A percentile compares a stretch with the other conserved stretches of the same genome.
Evolutionary conservation across 2,888 invertebrate species (phyloP).

Genomic region (Smittia sp.): DNA sequence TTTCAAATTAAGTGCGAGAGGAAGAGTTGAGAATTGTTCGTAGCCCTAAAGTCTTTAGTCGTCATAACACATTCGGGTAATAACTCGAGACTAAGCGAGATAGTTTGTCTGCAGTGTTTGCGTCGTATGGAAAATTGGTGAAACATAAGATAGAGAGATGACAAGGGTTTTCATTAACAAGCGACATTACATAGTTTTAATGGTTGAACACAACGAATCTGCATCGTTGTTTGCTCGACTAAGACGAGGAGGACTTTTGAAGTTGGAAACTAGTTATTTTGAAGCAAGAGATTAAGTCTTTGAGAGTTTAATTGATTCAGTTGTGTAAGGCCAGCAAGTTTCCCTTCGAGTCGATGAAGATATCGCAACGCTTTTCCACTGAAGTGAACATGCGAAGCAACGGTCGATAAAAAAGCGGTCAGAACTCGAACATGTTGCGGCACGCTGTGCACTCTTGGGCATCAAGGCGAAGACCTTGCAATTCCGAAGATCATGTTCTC

Average conservation of each 20-base stretch:
- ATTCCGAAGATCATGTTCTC: not conserved
- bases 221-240: not conserved
- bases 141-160: not conserved
- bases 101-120: not conserved
- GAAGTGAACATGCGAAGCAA: not conserved
- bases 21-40: not conserved
- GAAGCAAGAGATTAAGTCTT: not conserved
- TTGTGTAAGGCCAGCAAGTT: not conserved
- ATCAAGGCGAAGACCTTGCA: not conserved
- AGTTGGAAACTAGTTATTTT: not conserved
- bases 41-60: not conserved
- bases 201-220: not conserved
- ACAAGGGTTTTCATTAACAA: conserved; percentile 23
- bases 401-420: not conserved
- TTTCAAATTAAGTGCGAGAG: conserved; percentile 13
- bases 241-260: not conserved
- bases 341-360: not conserved
- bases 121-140: not conserved
- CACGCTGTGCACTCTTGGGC: conserved; percentile 25
- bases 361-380: not conserved
- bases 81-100: not conserved
- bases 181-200: conserved; percentile 9
- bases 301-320: not conserved
- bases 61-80: not conserved
- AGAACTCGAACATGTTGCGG: not conserved